A percentile compares a stretch with the other conserved stretches of the same genome.
phyloP scores from a whole-genome alignment of 2,797 vertebrate genomes.

The Rhynchotus rufescens region DNA sequence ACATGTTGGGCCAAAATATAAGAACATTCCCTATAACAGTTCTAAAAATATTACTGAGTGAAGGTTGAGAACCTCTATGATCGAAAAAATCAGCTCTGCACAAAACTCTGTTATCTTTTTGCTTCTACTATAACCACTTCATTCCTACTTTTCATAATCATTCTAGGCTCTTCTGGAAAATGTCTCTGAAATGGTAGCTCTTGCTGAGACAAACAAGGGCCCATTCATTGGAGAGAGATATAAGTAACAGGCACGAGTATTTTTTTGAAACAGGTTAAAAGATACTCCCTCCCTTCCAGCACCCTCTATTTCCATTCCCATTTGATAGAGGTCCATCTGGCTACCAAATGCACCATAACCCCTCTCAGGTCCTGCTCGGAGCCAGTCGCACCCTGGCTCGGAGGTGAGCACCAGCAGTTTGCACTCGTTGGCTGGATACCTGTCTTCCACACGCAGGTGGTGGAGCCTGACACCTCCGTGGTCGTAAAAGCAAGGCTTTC shows the following conservation, averaged over 20 bases:
- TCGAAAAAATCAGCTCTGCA: background rate
- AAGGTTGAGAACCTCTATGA: background rate
- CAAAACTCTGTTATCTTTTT: background rate
- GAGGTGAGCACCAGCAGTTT: background rate
- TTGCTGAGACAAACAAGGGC: background rate
- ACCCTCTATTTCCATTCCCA: background rate
- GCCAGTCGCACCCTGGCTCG: rapidly evolving
- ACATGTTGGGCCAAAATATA: background rate
- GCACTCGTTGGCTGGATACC: background rate
- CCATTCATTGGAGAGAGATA: background rate
- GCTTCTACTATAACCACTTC: background rate
- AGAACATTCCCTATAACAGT: background rate
- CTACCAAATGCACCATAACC: background rate
- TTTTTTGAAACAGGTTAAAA: background rate
- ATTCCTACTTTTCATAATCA: background rate
- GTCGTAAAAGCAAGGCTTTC: background rate
- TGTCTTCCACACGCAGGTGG: rapidly evolving
- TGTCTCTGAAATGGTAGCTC: background rate
- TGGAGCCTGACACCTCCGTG: rapidly evolving
- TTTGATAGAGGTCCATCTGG: background rate
- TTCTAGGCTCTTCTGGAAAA: background rate
- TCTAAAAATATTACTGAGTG: background rate
- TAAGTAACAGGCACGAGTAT: rapidly evolving
- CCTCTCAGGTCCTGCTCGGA: background rate
- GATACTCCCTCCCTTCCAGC: background rate